Evolutionary conservation across 2,888 invertebrate species (phyloP).

Genomic region (Lathronympha strigana): DNA sequence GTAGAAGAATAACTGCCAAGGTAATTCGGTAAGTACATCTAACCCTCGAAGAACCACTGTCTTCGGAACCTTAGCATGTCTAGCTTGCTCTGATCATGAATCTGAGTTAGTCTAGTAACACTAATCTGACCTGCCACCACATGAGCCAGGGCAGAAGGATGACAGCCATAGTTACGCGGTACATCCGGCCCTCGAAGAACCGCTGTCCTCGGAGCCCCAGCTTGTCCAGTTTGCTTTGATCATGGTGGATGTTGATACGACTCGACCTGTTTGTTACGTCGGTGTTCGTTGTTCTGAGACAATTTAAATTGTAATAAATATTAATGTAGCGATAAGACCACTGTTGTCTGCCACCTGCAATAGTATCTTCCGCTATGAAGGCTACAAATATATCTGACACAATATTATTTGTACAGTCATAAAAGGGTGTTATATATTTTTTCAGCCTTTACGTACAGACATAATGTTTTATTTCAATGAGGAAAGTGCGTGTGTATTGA

Average conservation of each 20-base stretch:
- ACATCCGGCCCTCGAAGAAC: conserved; percentile 62
- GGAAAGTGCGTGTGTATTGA: too few species aligned
- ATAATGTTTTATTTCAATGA: too few species aligned
- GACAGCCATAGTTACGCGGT: conserved; percentile 54
- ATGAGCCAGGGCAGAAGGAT: conserved; percentile 60
- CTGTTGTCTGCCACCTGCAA: too few species aligned
- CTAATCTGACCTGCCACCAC: conserved; percentile 60
- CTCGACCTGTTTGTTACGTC: conserved; percentile 26
- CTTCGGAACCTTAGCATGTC: background rate
- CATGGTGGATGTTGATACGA: conserved; percentile 27
- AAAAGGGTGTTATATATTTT: too few species aligned
- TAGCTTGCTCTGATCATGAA: background rate
- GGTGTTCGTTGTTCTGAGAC: conserved; percentile 14
- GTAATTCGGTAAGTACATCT: too few species aligned
- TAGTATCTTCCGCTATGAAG: too few species aligned
- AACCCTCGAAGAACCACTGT: background rate
- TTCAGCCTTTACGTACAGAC: too few species aligned
- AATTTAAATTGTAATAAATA: background rate
- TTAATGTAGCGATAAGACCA: too few species aligned
- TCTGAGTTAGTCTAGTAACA: background rate
- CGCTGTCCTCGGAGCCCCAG: conserved; percentile 51
- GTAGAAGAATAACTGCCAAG: background rate
- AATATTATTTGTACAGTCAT: too few species aligned
- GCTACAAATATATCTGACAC: too few species aligned
- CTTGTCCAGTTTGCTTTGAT: conserved; percentile 28